A percentile compares a stretch with the other conserved stretches of the same genome.
Conservation (phyloP, 1,140 invertebrate species). For the Maconellicoccus hirsutus region DNA sequence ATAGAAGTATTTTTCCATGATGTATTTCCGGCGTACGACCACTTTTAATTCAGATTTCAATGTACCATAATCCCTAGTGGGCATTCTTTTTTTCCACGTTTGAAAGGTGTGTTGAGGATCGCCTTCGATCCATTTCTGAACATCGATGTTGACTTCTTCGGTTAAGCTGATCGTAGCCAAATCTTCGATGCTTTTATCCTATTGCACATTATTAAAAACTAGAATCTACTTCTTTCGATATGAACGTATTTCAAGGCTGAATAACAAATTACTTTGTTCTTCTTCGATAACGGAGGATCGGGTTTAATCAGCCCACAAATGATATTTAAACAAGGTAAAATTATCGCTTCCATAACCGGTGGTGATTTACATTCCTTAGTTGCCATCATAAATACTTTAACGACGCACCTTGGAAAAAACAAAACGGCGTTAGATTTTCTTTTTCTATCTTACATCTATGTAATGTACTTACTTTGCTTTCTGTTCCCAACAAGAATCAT, state of each 20-base stretch:
- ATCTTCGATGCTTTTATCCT: conserved; percentile 44
- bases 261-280: conserved; percentile 37
- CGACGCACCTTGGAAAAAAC: conserved; percentile 60
- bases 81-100: conserved; percentile 53
- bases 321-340: conserved; percentile 73
- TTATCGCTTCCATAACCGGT: conserved; percentile 61
- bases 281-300: conserved; percentile 43
- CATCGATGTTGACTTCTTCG: conserved; percentile 55
- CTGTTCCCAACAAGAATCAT: conserved; percentile 91
- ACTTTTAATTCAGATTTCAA: conserved; percentile 6
- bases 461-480: conserved; percentile 48
- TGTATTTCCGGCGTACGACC: conserved; percentile 37
- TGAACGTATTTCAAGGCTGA: neutral
- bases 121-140: conserved; percentile 61
- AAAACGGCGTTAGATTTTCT: neutral
- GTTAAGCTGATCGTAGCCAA: conserved; percentile 40
- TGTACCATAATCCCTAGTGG: conserved; percentile 25
- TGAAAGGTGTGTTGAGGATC: conserved; percentile 57
- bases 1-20: conserved; percentile 65
- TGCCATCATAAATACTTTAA: conserved; percentile 68
- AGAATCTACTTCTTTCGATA: neutral
- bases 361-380: conserved; percentile 57
- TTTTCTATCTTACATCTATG: no score
- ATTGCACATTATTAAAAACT: no score
- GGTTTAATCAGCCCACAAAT: conserved; percentile 65